Evolutionary conservation across 1,140 invertebrate genomes (phyloP).

Genomic region (Pogonus chalceus): DNA sequence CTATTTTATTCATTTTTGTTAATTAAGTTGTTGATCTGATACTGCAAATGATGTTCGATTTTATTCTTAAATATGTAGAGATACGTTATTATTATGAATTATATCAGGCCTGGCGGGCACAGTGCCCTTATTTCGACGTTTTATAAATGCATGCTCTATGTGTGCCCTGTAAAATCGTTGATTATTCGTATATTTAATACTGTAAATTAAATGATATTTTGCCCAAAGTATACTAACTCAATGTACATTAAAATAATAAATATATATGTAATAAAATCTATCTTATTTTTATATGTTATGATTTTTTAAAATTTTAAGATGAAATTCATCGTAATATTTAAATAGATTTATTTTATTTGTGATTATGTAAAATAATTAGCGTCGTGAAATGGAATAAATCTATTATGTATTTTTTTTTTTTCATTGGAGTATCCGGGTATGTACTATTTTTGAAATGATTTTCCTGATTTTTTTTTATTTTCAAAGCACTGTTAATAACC

Average conservation of each 20-base stretch:
- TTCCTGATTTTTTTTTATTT: not conserved
- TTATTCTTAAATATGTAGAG: constrained; percentile 8
- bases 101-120: constrained; percentile 20
- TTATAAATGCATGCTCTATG: too few relatives aligned
- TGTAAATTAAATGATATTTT: constrained; percentile 16
- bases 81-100: constrained; percentile 16
- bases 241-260: constrained; percentile 8
- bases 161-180: too few relatives aligned
- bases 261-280: constrained; percentile 4
- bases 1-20: too few relatives aligned
- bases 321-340: too few relatives aligned
- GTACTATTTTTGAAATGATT: not conserved
- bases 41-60: constrained; percentile 5
- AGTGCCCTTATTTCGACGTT: too few relatives aligned
- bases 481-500: not conserved
- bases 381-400: too few relatives aligned
- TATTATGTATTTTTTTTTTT: too few relatives aligned
- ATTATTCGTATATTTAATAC: constrained; percentile 17
- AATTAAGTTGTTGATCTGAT: constrained; percentile 11
- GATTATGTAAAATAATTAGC: too few relatives aligned
- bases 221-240: constrained; percentile 29
- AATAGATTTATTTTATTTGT: too few relatives aligned
- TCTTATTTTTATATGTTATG: not conserved
- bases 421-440: not conserved
- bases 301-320: too few relatives aligned